Base-by-base conservation (phyloP, 2,113 vertebrate species). In the Chlorocebus sabaeus region DNA sequence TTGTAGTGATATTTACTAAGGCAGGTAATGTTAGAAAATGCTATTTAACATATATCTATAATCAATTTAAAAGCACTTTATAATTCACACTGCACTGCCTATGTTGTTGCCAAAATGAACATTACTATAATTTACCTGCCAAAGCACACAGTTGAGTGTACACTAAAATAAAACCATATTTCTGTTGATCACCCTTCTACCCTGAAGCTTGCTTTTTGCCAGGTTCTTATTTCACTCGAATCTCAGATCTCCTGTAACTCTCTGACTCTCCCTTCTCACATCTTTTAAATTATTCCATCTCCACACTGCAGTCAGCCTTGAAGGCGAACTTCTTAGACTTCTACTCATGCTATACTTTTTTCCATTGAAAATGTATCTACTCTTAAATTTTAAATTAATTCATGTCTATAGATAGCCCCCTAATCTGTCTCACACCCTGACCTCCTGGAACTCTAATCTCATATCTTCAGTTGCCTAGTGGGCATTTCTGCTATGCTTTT, bases 21-120 rank as follows among this genome's bases (percentile, higher is more conserved):
- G 18, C 40, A 38, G 55, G 25, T 89, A 27, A 64, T 92, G 93
- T 90, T 68, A 70, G 86, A 95, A 96, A 93, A 32, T 68, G 68
- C 55, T 95, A 90, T 67, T 93, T 89, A 93, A 90, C 82, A 55
- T 94, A 94, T 90, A 85, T 23, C 48, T 95, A 25, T 86, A 82
- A 89, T 93, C 79, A 48, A 57, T 67, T 91, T 97, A 83, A 86
- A 93, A 90, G 67, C 92, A 97, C 78, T 96, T 94, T 81, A n/a
- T 89, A 93, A 80, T 27, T 82, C 91, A 83, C 3, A 32, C 16
- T 8, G 23, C 50, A 89, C 78, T 89, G 20, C 50, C n/a, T 61
- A 1, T 61, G 78, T 30, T 78, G 52, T 84, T 96, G 78, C 97
- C 52, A 86, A 8, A 85, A n/a, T 79, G 68, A 83, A 40, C 91